These are phyloP conservation scores for Drosophila parabipectinata DNA, from an alignment of 1,140 invertebrate genomes.

Conservation along the genomic window DNA sequence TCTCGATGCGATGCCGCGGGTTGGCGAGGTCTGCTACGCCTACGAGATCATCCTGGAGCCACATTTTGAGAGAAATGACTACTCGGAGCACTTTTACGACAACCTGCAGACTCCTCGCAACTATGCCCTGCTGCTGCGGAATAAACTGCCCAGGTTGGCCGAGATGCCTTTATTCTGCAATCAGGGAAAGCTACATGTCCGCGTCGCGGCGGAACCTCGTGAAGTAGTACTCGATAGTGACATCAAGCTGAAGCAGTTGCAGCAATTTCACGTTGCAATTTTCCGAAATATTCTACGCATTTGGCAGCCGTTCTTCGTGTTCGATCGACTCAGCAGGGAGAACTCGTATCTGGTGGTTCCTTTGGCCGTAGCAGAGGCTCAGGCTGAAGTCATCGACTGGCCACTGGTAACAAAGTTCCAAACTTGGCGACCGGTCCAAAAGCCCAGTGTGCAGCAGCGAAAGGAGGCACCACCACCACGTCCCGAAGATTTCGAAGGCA, in stretches of 20 bases:
- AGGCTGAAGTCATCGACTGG: conserved; percentile 42
- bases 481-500: conserved; percentile 87
- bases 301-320: conserved; percentile 91
- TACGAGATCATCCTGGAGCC: conserved; percentile 64
- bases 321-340: conserved; percentile 86
- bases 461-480: conserved; percentile 85
- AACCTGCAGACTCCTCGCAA: conserved; percentile 72
- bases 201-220: conserved; percentile 85
- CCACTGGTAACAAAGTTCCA: conserved; percentile 85
- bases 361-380: neutral
- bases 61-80: conserved; percentile 46
- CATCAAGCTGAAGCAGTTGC: conserved; percentile 84
- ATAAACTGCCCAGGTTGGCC: conserved; percentile 86
- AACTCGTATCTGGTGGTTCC: conserved; percentile 93
- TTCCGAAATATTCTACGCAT: conserved; percentile 88
- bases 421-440: conserved; percentile 19
- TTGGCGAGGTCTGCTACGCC: conserved; percentile 62
- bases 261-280: conserved; percentile 88
- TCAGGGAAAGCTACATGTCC: conserved; percentile 90
- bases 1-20: conserved; percentile 48
- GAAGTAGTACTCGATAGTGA: conserved; percentile 85
- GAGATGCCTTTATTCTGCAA: conserved; percentile 94
- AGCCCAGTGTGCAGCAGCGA: conserved; percentile 84
- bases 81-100: conserved; percentile 72
- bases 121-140: conserved; percentile 87